A percentile compares a stretch with the other conserved stretches of the same genome.
Conservation (phyloP, 2,113 vertebrate species). For the Bubalus kerabau region DNA sequence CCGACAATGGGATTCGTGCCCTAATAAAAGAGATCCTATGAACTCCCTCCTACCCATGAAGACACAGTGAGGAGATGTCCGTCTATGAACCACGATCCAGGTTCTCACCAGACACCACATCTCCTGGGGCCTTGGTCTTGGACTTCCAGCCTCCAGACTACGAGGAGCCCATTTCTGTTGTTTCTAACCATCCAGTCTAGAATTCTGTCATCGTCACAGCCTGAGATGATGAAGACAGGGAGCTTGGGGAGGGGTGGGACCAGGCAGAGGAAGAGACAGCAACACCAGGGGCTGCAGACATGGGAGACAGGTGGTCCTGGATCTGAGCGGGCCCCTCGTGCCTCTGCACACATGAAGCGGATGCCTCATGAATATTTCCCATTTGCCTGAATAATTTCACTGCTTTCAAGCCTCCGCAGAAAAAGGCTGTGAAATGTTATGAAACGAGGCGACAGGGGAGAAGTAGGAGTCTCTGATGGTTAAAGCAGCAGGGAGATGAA, state of each 20-base stretch:
- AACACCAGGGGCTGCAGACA: neutral
- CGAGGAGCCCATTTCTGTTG: neutral
- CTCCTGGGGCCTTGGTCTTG: neutral
- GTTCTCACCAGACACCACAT: neutral
- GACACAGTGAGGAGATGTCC: fast-evolving
- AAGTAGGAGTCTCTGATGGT: neutral
- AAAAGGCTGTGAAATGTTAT: neutral
- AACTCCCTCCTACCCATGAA: neutral
- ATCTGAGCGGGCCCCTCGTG: fast-evolving
- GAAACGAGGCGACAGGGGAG: neutral
- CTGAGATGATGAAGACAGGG: neutral
- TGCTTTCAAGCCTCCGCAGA: neutral
- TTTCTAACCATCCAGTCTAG: neutral
- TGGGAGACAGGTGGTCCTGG: neutral
- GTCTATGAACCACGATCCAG: fast-evolving
- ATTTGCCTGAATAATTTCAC: neutral
- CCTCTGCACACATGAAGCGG: neutral
- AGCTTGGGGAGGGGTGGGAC: neutral
- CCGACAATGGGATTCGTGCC: fast-evolving
- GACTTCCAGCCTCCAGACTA: neutral
- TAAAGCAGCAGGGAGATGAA: neutral
- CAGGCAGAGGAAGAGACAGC: neutral
- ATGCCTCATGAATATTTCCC: neutral
- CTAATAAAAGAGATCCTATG: neutral
- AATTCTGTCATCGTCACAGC: neutral